Conservation (phyloP, 1,140 invertebrate species). For the Phocides pigmalion region DNA sequence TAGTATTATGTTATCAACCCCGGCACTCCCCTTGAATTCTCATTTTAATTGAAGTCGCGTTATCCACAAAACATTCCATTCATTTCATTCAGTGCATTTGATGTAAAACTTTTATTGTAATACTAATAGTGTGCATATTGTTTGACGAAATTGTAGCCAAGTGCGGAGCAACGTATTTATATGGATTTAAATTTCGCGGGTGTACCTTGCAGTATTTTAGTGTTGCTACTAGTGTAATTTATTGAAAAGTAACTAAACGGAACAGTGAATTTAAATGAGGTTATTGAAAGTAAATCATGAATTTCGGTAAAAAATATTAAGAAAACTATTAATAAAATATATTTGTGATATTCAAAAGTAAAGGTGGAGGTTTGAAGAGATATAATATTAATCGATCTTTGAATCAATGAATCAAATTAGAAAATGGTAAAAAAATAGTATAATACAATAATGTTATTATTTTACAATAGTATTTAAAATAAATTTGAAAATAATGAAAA, state of each 20-base stretch:
- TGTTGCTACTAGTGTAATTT: neutral
- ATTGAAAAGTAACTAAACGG: neutral
- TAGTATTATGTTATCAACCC: constrained; percentile 59
- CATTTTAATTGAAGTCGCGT: constrained; percentile 43
- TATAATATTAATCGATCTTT: no score
- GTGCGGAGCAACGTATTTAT: neutral
- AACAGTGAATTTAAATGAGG: no score
- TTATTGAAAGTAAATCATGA: neutral
- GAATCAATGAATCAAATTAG: neutral
- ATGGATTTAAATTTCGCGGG: constrained; percentile 17
- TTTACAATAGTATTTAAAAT: neutral
- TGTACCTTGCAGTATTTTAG: neutral
- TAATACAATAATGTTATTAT: neutral
- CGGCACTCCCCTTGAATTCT: constrained; percentile 58
- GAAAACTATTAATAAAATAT: no score
- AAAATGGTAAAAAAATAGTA: neutral
- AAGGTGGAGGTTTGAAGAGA: no score
- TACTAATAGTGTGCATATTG: constrained; percentile 8
- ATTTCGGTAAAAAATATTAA: no score
- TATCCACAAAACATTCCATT: constrained; percentile 26
- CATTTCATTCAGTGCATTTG: constrained; percentile 11
- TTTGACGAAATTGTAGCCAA: constrained; percentile 4
- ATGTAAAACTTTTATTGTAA: constrained; percentile 8
- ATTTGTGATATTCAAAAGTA: no score
- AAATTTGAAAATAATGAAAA: neutral